Evolutionary conservation across 2,888 invertebrate genomes (phyloP), one percentile per base, ranked within the genome.

Genomic region (Hipparchia semele): DNA sequence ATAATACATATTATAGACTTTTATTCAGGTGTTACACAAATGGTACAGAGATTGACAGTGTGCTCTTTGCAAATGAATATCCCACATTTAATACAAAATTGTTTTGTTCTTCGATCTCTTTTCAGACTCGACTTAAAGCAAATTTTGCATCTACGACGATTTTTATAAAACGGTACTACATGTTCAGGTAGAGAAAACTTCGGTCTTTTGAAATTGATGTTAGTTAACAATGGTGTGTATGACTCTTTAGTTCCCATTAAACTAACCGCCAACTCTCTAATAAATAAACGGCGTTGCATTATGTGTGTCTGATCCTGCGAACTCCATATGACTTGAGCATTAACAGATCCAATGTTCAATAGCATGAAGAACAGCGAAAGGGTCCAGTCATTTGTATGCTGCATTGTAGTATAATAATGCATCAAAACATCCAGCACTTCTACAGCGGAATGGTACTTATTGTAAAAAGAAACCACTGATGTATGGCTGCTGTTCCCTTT

Each of bases 341-440:
- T 94, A 0, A 94, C 82, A 0, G 91, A 85, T 1, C 93, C 92
- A 79, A 94, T 88, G 75, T 94, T 93, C 12, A 94, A 81, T 69
- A 94, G 77, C 49, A 89, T 89, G 72, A 90, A 92, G 77, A 94
- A 93, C 73, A 94, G 78, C 4, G 92, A 88, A 7, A 91, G 76
- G 0, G 89, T 87, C 94, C 94, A 94, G 76, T 90, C 86, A 76
- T 92, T 92, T n/a, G 89, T 88, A 72, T 88, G 84, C 72, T 92
- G 90, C 86, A 90, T 86, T 6, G 92, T 90, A 0, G 92, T 92
- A 74, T 94, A 94, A 79, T 91, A 91, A 81, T 91, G 87, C 88
- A 92, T 91, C 8, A 94, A 78, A 8, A 94, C 91, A 80, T 91
- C 90, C 9, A 90, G 76, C 9, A 93, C 90, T 84, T 90, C 87